Conservation (phyloP, 2,797 vertebrate species). For the Potorous gilbertii region DNA sequence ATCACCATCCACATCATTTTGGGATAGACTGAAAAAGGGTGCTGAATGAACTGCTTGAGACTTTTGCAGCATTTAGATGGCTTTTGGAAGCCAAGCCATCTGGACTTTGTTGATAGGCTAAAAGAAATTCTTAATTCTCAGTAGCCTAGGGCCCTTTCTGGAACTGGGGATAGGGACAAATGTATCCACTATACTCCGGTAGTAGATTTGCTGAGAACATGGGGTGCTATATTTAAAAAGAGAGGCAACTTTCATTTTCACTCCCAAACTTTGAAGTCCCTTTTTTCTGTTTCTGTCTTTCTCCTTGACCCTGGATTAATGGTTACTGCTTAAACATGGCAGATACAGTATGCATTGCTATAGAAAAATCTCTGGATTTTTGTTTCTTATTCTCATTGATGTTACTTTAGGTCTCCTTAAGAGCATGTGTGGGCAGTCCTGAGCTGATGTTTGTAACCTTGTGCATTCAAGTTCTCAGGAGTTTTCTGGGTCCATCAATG, state of each 20-base stretch:
- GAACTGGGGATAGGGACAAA: neutral
- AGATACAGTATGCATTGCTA: neutral
- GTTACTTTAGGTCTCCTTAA: neutral
- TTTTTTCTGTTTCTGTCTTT: too few relatives aligned
- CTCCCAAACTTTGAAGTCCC: neutral
- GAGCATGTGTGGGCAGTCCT: neutral
- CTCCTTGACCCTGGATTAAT: too few relatives aligned
- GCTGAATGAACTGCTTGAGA: neutral
- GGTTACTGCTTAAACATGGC: neutral
- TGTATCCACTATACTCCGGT: neutral
- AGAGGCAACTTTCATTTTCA: neutral
- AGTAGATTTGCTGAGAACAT: neutral
- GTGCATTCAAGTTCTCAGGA: neutral
- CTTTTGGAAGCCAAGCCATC: neutral
- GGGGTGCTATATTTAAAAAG: neutral
- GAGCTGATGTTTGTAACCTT: neutral
- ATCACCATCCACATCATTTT: neutral
- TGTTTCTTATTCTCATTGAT: neutral
- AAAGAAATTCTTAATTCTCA: neutral
- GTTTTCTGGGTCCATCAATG: neutral
- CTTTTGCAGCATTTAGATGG: neutral
- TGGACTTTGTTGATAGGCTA: neutral
- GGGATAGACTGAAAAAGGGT: neutral
- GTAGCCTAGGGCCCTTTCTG: neutral
- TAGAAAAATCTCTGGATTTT: neutral